Evolutionary conservation across 2,797 vertebrate genomes (phyloP), one percentile per base, ranked within the genome.

Genomic region (Tragelaphus eurycerus): DNA sequence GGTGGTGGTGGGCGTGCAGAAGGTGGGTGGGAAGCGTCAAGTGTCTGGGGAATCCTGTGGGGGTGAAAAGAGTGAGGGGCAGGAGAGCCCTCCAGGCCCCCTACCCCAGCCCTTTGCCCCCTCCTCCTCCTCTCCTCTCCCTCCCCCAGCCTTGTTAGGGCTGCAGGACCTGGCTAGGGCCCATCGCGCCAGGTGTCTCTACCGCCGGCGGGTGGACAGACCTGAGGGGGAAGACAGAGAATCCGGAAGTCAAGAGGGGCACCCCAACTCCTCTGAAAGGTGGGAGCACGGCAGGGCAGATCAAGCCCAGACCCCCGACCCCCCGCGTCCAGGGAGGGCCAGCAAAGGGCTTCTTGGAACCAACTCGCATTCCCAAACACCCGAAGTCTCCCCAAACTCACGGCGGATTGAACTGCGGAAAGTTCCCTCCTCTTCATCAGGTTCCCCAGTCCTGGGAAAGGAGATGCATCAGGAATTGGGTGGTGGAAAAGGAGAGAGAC

Each of bases 341-440:
- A 6, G 85, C 31, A 27, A 90, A 89, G 90, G 52, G 74, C 46
- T n/a, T 71, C 71, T 23, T 17, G 85, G 71, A 90, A 38, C 29
- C 78, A 52, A 23, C 62, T 46, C 55, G 43, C 48, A n/a, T 23
- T 86, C 67, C 46, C 62, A 14, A 89, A 34, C 55, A 23, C 79
- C 86, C 14, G 17, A 60, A 46, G 23, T 54, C 57, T 46, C 6
- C 89, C 92, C 52, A 19, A 17, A 98, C 98, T 98, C 98, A 99
- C 99, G 99, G 86, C 97, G 98, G 82, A 99, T 98, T 90, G 98
- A 98, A 86, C 98, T 98, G 85, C 98, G 98, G 92, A 99, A 98
- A 93, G 98, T 96, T 79, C 98, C 99, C 46, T 99, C 98, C 96
- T 99, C 99, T 91, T 98, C 98, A 12, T 99, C 99, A 25, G 98